Conservation (phyloP, 2,113 vertebrate species). For the Podocnemis expansa region DNA sequence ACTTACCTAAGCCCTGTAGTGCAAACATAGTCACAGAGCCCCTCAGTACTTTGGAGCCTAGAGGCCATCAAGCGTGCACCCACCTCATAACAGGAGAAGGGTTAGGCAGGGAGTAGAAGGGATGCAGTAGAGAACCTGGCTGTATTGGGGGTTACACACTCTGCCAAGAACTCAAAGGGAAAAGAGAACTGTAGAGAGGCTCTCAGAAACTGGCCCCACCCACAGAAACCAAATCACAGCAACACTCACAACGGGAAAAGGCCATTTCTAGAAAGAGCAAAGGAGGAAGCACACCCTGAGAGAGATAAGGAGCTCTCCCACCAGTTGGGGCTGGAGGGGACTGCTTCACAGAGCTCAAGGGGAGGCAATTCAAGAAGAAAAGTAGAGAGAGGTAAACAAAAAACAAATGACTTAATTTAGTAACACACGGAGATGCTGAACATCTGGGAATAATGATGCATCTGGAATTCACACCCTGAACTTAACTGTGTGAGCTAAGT, state of each 20-base stretch:
- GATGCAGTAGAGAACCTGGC: conserved; percentile 45
- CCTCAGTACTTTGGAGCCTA: background rate
- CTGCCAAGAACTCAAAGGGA: background rate
- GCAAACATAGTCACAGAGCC: no score
- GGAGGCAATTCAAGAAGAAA: background rate
- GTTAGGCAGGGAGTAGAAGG: conserved; percentile 9
- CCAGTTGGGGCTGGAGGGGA: background rate
- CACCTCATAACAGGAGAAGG: background rate
- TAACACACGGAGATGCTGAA: conserved; percentile 20
- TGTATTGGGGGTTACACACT: conserved; percentile 35
- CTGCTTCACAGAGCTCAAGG: background rate
- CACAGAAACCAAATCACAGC: conserved; percentile 38
- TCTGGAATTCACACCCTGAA: conserved; percentile 58
- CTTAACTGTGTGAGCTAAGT: background rate
- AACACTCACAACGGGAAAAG: conserved; percentile 11
- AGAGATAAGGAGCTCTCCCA: background rate
- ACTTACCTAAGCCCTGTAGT: no score
- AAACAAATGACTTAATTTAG: background rate
- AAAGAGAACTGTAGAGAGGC: conserved; percentile 6
- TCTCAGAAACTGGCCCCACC: background rate
- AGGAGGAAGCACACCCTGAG: background rate
- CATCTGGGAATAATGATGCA: conserved; percentile 62
- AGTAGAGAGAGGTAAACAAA: background rate
- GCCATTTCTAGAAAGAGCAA: conserved; percentile 24
- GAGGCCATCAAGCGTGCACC: background rate